phyloP scores from a whole-genome alignment of 2,113 vertebrate species.

The Rhadina sibilatrix region DNA sequence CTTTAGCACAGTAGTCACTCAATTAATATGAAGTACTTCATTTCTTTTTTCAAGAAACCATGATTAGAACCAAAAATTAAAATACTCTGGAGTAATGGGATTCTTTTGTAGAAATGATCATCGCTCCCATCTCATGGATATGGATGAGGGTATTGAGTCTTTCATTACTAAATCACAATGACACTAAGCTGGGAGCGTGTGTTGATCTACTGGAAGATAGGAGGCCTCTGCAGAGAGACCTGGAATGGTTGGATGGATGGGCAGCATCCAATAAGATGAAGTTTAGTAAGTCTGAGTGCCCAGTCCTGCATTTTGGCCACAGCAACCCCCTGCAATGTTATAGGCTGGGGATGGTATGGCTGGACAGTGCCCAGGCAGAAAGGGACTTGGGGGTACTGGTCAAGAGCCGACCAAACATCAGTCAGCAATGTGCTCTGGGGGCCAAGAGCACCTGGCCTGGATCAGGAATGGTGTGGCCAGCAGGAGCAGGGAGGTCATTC shows the following conservation, averaged over 20 bases:
- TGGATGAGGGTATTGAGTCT: background rate
- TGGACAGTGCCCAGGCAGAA: background rate
- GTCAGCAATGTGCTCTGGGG: background rate
- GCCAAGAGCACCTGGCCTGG: background rate
- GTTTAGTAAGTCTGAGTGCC: background rate
- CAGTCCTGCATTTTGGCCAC: background rate
- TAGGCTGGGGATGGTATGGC: background rate
- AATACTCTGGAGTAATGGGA: background rate
- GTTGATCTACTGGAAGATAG: background rate
- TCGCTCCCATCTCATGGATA: background rate
- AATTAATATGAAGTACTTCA: background rate
- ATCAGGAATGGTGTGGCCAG: background rate
- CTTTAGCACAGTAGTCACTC: background rate
- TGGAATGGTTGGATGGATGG: background rate
- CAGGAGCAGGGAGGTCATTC: background rate
- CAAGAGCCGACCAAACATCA: background rate
- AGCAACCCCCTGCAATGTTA: background rate
- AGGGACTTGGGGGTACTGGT: background rate
- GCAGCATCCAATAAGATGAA: background rate
- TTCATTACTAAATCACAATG: background rate
- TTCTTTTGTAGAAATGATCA: background rate
- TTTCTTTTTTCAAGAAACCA: background rate
- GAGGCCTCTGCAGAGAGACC: background rate
- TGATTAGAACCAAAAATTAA: background rate
- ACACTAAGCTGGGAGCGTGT: background rate